Evolutionary conservation across 2,113 vertebrate species (phyloP), one percentile per base, ranked within the genome.

Genomic region (Aphelocoma coerulescens): DNA sequence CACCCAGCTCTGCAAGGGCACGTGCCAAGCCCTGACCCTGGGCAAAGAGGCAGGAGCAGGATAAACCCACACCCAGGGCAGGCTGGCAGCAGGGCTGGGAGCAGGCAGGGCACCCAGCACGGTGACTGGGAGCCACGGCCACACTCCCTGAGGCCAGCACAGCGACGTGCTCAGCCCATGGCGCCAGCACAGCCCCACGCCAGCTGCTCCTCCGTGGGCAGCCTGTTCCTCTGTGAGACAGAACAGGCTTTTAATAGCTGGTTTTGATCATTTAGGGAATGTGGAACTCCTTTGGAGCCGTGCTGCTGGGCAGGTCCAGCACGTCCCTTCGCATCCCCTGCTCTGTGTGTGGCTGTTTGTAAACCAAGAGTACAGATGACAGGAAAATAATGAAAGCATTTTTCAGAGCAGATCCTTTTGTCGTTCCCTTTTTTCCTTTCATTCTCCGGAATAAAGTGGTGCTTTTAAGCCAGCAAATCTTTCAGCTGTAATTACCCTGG

Each of bases 401-500:
- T 95, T 62, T 82, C 92, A 91, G 73, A 62, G 67, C 55, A 23
- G 65, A 58, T 35, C 80, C 61, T 92, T 92, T 58, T 58, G 80
- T 86, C 68, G 21, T 44, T 72, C 68, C 24, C 48, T 48, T 48
- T 49, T 82, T 57, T 28, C 0, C 46, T 73, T 80, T 68, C 58
- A 24, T 79, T 91, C 43, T 57, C 33, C 2, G 2, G 61, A 82
- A 95, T 75, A 69, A 93, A 90, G 51, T 39, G 65, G 59, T 67
- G 86, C 83, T 94, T 91, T 92, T 74, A 91, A 88, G 83, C 62
- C 82, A 63, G 83, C n/a, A 49, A 67, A 74, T 77, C 55, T 77
- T 82, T 58, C 48, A 85, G 55, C 67, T 88, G 51, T 91, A 91
- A 92, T 94, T 95, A 92, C 86, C 58, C 55, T 59, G 83, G 65